Conservation (phyloP, 2,888 invertebrate species). For the Mycalesis mineus region DNA sequence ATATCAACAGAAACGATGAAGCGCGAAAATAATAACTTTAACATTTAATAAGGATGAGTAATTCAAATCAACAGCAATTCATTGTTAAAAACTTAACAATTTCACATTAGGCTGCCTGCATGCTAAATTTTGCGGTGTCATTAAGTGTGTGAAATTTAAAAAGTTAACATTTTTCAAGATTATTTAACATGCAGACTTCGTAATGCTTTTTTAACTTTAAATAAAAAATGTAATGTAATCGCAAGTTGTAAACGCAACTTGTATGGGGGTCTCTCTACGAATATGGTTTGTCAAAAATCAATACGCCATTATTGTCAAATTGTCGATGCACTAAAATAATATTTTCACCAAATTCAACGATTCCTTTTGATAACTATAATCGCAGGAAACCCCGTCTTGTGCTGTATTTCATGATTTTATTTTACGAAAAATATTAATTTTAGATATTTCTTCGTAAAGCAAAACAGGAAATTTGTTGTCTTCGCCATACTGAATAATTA, state of each 20-base stretch:
- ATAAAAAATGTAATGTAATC: conserved; percentile 77
- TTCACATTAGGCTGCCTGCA: conserved; percentile 23
- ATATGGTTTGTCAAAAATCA: conserved; percentile 4
- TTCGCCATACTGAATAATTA: conserved; percentile 6
- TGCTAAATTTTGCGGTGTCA: background rate
- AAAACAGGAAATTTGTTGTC: background rate
- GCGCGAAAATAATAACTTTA: conserved; percentile 56
- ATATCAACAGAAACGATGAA: conserved; percentile 60
- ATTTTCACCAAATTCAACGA: conserved; percentile 8
- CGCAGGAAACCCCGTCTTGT: background rate
- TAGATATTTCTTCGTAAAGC: conserved; percentile 3
- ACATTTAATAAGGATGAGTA: conserved; percentile 74
- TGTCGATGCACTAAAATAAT: background rate
- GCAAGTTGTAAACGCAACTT: conserved; percentile 40
- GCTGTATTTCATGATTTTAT: conserved; percentile 8
- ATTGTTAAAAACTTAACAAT: conserved; percentile 72
- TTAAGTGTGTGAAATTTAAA: conserved; percentile 13
- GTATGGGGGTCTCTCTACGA: conserved; percentile 12
- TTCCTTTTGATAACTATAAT: conserved; percentile 1
- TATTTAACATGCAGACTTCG: conserved; percentile 24
- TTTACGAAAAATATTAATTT: background rate
- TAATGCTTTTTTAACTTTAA: conserved; percentile 41
- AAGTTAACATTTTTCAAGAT: conserved; percentile 29
- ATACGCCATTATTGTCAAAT: conserved; percentile 18
- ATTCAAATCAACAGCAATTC: conserved; percentile 72